Evolutionary conservation across 1,140 invertebrate genomes (phyloP).

Genomic region (Chionoecetes opilio): DNA sequence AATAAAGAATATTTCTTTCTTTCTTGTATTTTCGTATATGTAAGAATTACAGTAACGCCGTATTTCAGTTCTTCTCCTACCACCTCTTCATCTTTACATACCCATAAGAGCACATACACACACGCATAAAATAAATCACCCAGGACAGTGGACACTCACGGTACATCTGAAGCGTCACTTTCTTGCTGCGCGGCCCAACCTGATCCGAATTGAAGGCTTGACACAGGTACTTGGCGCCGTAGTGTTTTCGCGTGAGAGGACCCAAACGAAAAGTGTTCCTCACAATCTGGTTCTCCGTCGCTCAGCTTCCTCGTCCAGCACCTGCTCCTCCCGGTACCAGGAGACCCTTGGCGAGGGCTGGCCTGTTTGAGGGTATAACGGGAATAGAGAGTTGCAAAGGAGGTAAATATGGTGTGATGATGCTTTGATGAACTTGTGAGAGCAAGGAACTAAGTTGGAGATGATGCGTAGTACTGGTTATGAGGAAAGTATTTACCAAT

Average conservation of each 20-base stretch:
- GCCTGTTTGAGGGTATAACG: constrained; percentile 10
- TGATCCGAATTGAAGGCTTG: constrained; percentile 82
- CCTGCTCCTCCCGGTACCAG: not conserved
- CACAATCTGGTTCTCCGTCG: constrained; percentile 63
- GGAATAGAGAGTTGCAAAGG: too few relatives aligned
- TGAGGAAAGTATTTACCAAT: too few relatives aligned
- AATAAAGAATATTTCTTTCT: too few relatives aligned
- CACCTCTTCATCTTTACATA: not conserved
- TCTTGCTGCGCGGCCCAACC: constrained; percentile 79
- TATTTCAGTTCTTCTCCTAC: not conserved
- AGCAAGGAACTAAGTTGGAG: too few relatives aligned
- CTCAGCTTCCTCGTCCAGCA: constrained; percentile 38
- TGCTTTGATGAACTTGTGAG: too few relatives aligned
- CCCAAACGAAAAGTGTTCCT: constrained; percentile 81
- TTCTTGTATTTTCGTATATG: too few relatives aligned
- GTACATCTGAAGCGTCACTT: constrained; percentile 48
- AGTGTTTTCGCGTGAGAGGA: constrained; percentile 81
- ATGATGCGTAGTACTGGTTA: too few relatives aligned
- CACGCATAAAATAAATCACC: too few relatives aligned
- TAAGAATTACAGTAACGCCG: too few relatives aligned
- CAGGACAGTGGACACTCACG: constrained; percentile 9
- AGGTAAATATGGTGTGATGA: too few relatives aligned
- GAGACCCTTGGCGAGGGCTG: constrained; percentile 49
- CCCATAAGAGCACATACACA: too few relatives aligned
- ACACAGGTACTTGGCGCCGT: constrained; percentile 82